Evolutionary conservation across 2,888 invertebrate species (phyloP), one percentile per base, ranked within the genome.

Genomic region (Epistrophe grossulariae): DNA sequence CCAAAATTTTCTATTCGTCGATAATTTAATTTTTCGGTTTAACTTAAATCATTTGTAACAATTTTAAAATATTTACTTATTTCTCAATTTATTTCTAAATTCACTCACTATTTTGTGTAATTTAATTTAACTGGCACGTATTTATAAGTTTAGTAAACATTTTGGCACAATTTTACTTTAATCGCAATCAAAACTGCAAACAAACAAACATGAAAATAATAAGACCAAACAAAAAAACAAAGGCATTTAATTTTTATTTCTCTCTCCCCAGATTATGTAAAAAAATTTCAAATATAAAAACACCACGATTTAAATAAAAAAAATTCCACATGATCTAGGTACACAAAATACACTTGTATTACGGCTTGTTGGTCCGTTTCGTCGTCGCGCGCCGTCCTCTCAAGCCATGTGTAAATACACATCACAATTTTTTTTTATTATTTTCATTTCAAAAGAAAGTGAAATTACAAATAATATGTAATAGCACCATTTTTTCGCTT

Each of bases 401-500:
- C 48, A 19, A 66, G 52, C 77, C 81, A 85, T 78, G 81, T 71
- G 81, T 71, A 78, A 73, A 57, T 55, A 52, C 45, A 48, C 24
- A 48, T n/a, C n/a, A n/a, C n/a, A n/a, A n/a, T 13, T 68, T 35
- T 68, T 52, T 52, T 48, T 77, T 24, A 2, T 31, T 64, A 6
- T 52, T 19, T 28, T 38, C 1, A n/a, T 55, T 50, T 78, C 45
- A 82, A 78, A 85, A 85, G 85, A 85, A 85, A 82, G 85, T 82
- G 85, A 85, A 82, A 85, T 79, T 85, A 85, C 78, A 85, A 85
- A 82, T 48, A 66, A 66, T 81, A 82, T 85, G 85, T 82, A 85
- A 82, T 85, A 71, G 64, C 57, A 71, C 72, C 24, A 57, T 59
- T 84, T 68, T 85, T 79, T 68, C 62, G 60, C 84, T 85, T 85